phyloP scores from a whole-genome alignment of 2,797 vertebrate species.

The Epinephelus awoara region DNA sequence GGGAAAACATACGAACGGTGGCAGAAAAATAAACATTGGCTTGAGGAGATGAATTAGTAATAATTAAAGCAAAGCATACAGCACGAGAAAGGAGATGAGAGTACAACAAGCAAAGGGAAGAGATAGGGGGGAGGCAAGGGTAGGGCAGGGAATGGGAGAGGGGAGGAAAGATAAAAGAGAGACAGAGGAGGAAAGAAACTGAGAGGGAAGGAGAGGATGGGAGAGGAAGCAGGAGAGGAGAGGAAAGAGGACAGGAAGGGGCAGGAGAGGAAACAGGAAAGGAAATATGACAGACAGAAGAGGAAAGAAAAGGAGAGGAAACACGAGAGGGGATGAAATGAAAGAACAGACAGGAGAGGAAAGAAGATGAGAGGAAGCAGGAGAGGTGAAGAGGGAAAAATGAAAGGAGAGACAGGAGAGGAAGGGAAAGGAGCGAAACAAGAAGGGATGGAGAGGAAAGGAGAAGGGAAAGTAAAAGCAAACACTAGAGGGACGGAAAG shows the following conservation, averaged over 20 bases:
- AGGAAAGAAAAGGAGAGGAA: too few species aligned
- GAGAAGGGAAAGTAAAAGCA: too few species aligned
- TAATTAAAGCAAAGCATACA: constrained; percentile 23
- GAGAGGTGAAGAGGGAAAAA: background rate
- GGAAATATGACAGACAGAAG: background rate
- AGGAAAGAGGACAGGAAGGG: background rate
- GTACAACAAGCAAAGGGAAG: background rate
- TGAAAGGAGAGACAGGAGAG: background rate
- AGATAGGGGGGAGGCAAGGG: background rate
- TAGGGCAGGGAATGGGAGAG: background rate
- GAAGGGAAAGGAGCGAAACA: too few species aligned
- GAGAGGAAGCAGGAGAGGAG: too few species aligned
- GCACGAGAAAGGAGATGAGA: background rate
- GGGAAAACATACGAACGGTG: constrained; percentile 1
- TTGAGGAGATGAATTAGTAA: constrained; percentile 36
- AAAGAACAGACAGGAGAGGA: too few species aligned
- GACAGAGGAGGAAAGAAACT: background rate
- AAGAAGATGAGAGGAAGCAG: too few species aligned
- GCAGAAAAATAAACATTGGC: constrained; percentile 23
- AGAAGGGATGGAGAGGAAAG: too few species aligned
- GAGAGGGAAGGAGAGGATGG: background rate
- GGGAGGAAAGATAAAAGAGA: background rate
- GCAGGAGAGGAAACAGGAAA: too few species aligned
- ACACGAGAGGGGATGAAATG: background rate
- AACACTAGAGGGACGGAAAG: background rate